Conservation (phyloP, 1,140 invertebrate species). For the Euborellia annulipes region DNA sequence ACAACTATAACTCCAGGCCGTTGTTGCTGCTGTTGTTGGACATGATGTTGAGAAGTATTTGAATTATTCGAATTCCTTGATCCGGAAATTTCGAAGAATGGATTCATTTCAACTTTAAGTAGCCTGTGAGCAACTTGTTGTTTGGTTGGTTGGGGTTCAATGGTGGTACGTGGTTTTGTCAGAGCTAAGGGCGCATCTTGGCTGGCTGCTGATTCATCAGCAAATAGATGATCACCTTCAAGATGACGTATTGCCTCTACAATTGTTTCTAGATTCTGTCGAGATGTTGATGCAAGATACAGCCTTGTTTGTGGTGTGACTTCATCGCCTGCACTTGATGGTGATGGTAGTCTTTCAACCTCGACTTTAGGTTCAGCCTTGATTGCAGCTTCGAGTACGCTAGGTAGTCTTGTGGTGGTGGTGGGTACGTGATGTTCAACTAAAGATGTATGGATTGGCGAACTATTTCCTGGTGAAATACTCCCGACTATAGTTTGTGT, state of each 20-base stretch:
- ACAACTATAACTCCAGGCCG: constrained; percentile 75
- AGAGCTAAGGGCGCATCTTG: constrained; percentile 58
- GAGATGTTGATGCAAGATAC: constrained; percentile 62
- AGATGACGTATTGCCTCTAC: constrained; percentile 93
- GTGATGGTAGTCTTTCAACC: constrained; percentile 43
- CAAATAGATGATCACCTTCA: constrained; percentile 84
- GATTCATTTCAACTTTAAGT: constrained; percentile 43
- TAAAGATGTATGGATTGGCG: constrained; percentile 9
- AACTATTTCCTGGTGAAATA: constrained; percentile 10
- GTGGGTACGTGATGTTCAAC: constrained; percentile 13
- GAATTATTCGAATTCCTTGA: not conserved
- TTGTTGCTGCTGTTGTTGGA: constrained; percentile 42
- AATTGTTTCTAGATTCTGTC: constrained; percentile 92
- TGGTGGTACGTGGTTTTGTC: constrained; percentile 27
- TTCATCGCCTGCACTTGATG: constrained; percentile 18
- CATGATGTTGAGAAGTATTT: constrained; percentile 14
- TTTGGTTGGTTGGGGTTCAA: constrained; percentile 5
- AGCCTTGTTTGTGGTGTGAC: constrained; percentile 30
- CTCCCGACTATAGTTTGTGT: too few relatives aligned
- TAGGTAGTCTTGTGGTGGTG: constrained; percentile 33
- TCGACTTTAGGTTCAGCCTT: constrained; percentile 74
- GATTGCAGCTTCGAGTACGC: constrained; percentile 65
- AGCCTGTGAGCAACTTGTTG: constrained; percentile 22
- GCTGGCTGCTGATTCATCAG: constrained; percentile 35
- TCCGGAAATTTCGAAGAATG: constrained; percentile 40